Conservation (phyloP, 2,797 vertebrate species). For the Ceryle rudis region DNA sequence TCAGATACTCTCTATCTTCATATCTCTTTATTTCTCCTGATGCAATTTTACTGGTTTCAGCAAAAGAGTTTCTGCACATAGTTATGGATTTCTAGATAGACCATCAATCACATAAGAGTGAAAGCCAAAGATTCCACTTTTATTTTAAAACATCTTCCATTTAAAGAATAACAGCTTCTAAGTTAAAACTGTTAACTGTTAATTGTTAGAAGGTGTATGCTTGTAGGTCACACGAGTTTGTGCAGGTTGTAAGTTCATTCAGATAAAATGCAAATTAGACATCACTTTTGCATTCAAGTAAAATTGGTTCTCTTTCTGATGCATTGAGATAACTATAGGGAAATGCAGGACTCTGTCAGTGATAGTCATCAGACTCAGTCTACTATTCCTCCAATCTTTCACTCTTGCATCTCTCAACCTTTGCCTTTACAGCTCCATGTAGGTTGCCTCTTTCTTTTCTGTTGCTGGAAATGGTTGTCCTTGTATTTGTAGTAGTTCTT, state of each 20-base stretch:
- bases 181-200: neutral
- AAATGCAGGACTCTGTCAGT: neutral
- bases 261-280: neutral
- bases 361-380: neutral
- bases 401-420: neutral
- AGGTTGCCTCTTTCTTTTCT: neutral
- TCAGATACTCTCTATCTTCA: neutral
- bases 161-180: neutral
- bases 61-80: neutral
- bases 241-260: neutral
- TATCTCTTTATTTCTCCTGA: neutral
- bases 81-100: neutral
- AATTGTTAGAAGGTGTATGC: neutral
- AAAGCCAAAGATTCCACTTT: neutral
- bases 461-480: neutral
- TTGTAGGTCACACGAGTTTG: neutral
- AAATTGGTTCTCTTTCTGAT: neutral
- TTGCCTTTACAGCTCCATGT: neutral
- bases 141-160: neutral
- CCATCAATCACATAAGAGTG: neutral
- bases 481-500: neutral
- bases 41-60: neutral
- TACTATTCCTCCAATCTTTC: neutral
- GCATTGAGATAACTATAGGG: neutral
- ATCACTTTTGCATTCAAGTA: neutral